Conservation (phyloP, 1,140 invertebrate genomes). For the Araneus ventricosus region DNA sequence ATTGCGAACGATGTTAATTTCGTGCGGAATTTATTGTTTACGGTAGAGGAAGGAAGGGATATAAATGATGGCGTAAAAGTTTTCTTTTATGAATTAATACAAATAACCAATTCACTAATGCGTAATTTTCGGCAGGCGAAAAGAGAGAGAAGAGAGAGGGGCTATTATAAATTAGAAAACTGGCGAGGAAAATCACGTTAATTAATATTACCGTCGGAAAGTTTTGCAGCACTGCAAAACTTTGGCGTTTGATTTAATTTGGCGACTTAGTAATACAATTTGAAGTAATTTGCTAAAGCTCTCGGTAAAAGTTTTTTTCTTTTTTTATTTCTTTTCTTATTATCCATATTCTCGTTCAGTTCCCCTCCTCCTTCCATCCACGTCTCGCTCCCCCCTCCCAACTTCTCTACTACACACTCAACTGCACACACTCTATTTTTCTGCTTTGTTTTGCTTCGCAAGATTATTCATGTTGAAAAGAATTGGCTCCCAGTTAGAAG, state of each 20-base stretch:
- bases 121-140: conserved; percentile 74
- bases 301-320: conserved; percentile 70
- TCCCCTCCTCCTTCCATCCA: conserved; percentile 15
- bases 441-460: conserved; percentile 71
- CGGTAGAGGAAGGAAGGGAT: conserved; percentile 64
- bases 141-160: conserved; percentile 61
- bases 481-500: conserved; percentile 67
- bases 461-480: conserved; percentile 75
- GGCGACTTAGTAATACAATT: conserved; percentile 76
- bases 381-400: neutral
- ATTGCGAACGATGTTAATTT: conserved; percentile 76
- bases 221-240: conserved; percentile 75
- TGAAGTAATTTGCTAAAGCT: conserved; percentile 75
- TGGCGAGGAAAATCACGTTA: conserved; percentile 75
- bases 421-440: conserved; percentile 69
- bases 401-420: conserved; percentile 32
- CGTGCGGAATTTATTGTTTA: conserved; percentile 76
- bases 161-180: conserved; percentile 76
- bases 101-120: conserved; percentile 76
- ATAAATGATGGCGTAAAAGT: conserved; percentile 75
- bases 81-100: conserved; percentile 76
- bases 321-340: conserved; percentile 52
- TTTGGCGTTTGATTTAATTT: conserved; percentile 76
- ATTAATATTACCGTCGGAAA: conserved; percentile 76
- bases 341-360: conserved; percentile 71